Conservation (phyloP, 2,113 vertebrate species). For the Protobothrops mucrosquamatus region DNA sequence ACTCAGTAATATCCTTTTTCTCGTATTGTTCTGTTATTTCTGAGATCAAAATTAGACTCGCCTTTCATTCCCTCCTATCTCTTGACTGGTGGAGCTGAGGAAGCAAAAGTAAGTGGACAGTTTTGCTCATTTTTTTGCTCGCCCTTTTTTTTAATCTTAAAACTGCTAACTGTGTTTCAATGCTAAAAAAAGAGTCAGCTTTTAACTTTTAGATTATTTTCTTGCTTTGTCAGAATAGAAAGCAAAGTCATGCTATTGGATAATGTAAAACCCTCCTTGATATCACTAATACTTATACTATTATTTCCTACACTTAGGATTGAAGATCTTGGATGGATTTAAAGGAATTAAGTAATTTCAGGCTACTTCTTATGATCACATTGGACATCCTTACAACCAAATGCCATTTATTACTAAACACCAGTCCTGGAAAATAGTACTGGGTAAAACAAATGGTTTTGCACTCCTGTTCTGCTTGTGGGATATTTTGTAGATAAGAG, state of each 20-base stretch:
- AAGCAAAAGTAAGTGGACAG: not conserved
- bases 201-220: not conserved
- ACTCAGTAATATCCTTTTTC: not conserved
- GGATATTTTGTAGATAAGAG: not conserved
- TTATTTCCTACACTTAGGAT: not conserved
- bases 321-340: not conserved
- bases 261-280: not conserved
- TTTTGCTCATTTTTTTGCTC: not conserved
- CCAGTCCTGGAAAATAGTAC: not conserved
- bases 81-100: not conserved
- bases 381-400: not conserved
- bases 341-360: not conserved
- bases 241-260: not conserved
- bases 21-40: not conserved
- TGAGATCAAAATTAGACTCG: not conserved
- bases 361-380: not conserved
- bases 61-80: not conserved
- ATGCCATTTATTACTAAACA: not conserved
- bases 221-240: not conserved
- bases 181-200: not conserved
- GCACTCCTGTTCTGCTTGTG: not conserved
- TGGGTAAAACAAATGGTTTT: not conserved
- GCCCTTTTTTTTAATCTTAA: not conserved
- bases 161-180: not conserved
- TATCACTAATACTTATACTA: not conserved